Percentiles rank a stretch among this genome's conserved stretches.
Conservation (phyloP, 2,888 invertebrate species). For the Hydropsyche betteni region DNA sequence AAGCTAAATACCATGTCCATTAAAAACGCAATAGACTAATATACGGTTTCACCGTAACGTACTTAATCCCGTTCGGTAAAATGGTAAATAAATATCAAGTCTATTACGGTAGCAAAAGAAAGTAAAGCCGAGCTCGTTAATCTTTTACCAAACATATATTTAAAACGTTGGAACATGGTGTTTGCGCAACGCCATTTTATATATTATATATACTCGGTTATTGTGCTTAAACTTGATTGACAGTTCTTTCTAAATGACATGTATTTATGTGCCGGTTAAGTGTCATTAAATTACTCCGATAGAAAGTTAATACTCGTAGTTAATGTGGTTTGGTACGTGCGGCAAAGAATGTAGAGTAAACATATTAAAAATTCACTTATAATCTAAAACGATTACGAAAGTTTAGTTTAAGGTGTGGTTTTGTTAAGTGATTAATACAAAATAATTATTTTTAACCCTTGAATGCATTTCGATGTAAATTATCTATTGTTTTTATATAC, state of each 20-base stretch:
- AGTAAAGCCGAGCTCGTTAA: slow-evolving; percentile 1
- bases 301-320: too few species aligned
- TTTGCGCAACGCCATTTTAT: slow-evolving; percentile 4
- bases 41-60: not conserved
- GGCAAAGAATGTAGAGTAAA: too few species aligned
- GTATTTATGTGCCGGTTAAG: too few species aligned
- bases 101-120: slow-evolving; percentile 19
- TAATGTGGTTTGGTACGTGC: too few species aligned
- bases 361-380: too few species aligned
- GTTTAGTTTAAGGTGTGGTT: too few species aligned
- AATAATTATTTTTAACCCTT: too few species aligned
- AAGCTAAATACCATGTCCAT: too few species aligned
- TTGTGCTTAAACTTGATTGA: slow-evolving; percentile 10
- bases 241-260: not conserved
- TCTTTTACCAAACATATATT: slow-evolving; percentile 6
- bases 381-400: too few species aligned
- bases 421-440: too few species aligned
- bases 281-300: too few species aligned
- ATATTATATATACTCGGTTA: not conserved
- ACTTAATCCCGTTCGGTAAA: not conserved
- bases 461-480: too few species aligned
- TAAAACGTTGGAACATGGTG: not conserved
- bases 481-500: not conserved
- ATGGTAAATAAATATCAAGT: slow-evolving; percentile 12
- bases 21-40: not conserved